phyloP scores from a whole-genome alignment of 2,888 invertebrate genomes.

The Machimus rusticus region DNA sequence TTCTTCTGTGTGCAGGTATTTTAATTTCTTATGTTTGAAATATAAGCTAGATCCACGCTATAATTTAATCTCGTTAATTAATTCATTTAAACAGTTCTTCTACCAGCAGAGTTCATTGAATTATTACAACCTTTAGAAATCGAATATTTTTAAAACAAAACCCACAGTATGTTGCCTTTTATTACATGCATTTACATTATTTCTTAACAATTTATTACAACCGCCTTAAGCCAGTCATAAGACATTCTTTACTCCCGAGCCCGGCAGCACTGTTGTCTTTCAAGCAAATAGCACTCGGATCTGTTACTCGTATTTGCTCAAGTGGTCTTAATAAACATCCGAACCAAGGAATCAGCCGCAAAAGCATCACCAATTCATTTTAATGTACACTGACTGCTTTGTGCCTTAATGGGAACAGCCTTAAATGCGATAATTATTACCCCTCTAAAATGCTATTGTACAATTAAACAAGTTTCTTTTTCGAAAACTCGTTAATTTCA shows the following conservation, averaged over 20 bases:
- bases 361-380: not conserved
- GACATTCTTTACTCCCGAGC: not conserved
- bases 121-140: not conserved
- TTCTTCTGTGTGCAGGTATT: not conserved
- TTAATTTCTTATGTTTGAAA: not conserved
- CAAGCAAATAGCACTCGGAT: not conserved
- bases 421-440: slow-evolving; percentile 7
- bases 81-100: not conserved
- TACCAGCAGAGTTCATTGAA: not conserved
- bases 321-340: not conserved
- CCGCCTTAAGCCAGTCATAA: not conserved
- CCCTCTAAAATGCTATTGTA: slow-evolving; percentile 3
- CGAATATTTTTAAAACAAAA: not conserved
- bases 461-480: slow-evolving; percentile 10
- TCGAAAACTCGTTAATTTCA: not conserved
- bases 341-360: not conserved
- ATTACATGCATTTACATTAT: not conserved
- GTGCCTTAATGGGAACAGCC: not conserved
- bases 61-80: not conserved
- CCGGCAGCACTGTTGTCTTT: not conserved
- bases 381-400: not conserved
- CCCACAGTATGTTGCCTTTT: not conserved
- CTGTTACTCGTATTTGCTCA: not conserved
- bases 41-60: not conserved
- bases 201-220: not conserved